Evolutionary conservation across 2,113 vertebrate genomes (phyloP).

Genomic region (Conger conger): DNA sequence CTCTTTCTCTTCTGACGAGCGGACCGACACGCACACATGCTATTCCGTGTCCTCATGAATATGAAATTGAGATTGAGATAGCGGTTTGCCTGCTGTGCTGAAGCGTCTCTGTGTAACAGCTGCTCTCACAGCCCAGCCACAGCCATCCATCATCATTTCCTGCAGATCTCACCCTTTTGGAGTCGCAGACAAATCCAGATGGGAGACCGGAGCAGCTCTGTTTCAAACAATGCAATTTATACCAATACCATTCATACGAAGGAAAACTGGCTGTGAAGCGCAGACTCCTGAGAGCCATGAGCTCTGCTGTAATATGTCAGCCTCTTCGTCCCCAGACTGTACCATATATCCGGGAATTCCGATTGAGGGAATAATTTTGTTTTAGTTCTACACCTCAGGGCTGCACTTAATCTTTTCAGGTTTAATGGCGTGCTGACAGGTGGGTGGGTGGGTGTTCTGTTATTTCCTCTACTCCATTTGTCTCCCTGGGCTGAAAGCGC

Average conservation of each 20-base stretch:
- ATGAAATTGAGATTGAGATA: not conserved
- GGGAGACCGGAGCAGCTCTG: not conserved
- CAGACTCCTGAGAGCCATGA: not conserved
- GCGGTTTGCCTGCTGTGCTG: not conserved
- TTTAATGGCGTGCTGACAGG: constrained; percentile 7
- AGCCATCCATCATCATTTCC: not conserved
- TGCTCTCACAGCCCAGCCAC: not conserved
- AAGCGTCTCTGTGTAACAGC: not conserved
- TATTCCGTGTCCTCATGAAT: not conserved
- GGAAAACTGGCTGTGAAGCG: not conserved
- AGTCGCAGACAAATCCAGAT: not conserved
- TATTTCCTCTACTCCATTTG: not conserved
- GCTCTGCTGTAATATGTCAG: not conserved
- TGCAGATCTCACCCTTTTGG: not conserved
- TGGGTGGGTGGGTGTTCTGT: not conserved
- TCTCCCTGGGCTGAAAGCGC: not conserved
- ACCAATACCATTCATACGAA: not conserved
- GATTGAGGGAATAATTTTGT: not conserved
- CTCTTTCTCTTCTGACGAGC: not conserved
- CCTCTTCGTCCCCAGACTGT: not conserved
- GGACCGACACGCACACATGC: not conserved
- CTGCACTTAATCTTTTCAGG: not conserved
- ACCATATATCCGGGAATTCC: not conserved
- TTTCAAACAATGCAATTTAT: not conserved
- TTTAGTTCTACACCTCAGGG: not conserved